A percentile compares a stretch with the other conserved stretches of the same genome.
phyloP scores from a whole-genome alignment of 2,888 invertebrate genomes.

The Axea sp. region DNA sequence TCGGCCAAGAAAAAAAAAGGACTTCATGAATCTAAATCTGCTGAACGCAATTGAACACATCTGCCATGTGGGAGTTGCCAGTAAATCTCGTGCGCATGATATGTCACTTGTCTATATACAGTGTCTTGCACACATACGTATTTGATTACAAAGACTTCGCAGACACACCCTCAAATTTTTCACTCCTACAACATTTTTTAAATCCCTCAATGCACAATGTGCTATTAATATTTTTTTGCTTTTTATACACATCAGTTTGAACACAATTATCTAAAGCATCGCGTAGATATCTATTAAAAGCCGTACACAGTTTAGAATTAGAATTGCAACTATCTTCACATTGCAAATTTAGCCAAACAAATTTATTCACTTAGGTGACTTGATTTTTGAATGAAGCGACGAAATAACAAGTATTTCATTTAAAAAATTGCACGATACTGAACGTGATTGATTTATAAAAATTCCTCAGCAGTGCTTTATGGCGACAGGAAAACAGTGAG shows the following conservation, averaged over 20 bases:
- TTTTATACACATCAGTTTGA: constrained; percentile 14
- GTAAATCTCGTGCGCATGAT: constrained; percentile 64
- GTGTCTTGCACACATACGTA: constrained; percentile 58
- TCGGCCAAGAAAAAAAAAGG: constrained; percentile 33
- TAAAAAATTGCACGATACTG: too few relatives aligned
- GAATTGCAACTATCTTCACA: background rate
- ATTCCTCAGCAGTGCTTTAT: too few relatives aligned
- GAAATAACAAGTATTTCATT: too few relatives aligned
- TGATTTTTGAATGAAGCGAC: too few relatives aligned
- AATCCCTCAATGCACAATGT: constrained; percentile 12
- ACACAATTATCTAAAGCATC: constrained; percentile 15
- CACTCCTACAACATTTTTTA: constrained; percentile 40
- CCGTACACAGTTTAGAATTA: background rate
- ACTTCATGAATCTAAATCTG: constrained; percentile 61
- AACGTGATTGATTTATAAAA: too few relatives aligned
- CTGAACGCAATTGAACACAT: constrained; percentile 68
- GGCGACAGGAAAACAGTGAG: too few relatives aligned
- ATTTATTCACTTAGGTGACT: too few relatives aligned
- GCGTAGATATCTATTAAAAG: constrained; percentile 3
- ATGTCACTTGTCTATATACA: constrained; percentile 68
- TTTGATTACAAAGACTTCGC: constrained; percentile 66
- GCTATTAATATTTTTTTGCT: constrained; percentile 25
- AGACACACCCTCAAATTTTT: constrained; percentile 68
- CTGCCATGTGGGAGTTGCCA: constrained; percentile 69
- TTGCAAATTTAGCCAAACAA: too few relatives aligned